These are phyloP conservation scores for Hanleya hanleyi DNA, from an alignment of 2,888 invertebrate genomes.

Conservation along the genomic window DNA sequence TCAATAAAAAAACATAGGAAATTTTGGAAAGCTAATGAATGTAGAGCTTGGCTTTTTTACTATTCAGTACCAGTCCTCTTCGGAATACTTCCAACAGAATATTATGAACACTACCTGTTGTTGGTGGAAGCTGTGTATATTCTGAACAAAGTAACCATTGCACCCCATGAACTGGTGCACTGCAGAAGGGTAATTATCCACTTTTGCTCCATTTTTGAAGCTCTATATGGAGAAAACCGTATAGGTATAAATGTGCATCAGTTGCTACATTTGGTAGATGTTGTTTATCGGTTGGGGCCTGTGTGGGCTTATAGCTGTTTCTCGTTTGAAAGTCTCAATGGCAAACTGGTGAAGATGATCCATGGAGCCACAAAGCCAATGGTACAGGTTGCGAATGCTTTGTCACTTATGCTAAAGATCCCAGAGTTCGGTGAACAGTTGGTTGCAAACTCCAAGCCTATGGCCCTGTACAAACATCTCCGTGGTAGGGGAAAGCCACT, in stretches of 20 bases:
- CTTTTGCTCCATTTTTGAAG: slow-evolving; percentile 22
- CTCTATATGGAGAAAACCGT: slow-evolving; percentile 33
- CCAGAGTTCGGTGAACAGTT: slow-evolving; percentile 15
- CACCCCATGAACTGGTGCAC: slow-evolving; percentile 11
- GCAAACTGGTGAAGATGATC: slow-evolving; percentile 27
- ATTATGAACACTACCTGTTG: slow-evolving; percentile 31
- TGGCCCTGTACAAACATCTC: background rate
- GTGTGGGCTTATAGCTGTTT: slow-evolving; percentile 36
- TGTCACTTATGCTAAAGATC: slow-evolving; percentile 25
- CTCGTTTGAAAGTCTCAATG: slow-evolving; percentile 38
- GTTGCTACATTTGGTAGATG: slow-evolving; percentile 27
- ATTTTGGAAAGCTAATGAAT: slow-evolving; percentile 37
- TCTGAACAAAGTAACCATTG: slow-evolving; percentile 9
- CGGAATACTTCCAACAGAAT: slow-evolving; percentile 20
- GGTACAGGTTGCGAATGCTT: slow-evolving; percentile 30
- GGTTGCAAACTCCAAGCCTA: background rate
- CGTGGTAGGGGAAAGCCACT: background rate
- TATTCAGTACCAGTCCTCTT: slow-evolving; percentile 31
- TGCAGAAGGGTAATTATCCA: slow-evolving; percentile 23
- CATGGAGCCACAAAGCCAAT: slow-evolving; percentile 32
- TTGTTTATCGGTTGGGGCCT: slow-evolving; percentile 30
- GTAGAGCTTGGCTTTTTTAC: slow-evolving; percentile 34
- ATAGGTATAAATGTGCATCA: slow-evolving; percentile 37
- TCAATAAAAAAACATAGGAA: slow-evolving; percentile 28
- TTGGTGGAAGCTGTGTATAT: slow-evolving; percentile 33